phyloP scores from a whole-genome alignment of 30 jellyfish, hydroid and myxozoan genomes.

The Haliclystus octoradiatus region DNA sequence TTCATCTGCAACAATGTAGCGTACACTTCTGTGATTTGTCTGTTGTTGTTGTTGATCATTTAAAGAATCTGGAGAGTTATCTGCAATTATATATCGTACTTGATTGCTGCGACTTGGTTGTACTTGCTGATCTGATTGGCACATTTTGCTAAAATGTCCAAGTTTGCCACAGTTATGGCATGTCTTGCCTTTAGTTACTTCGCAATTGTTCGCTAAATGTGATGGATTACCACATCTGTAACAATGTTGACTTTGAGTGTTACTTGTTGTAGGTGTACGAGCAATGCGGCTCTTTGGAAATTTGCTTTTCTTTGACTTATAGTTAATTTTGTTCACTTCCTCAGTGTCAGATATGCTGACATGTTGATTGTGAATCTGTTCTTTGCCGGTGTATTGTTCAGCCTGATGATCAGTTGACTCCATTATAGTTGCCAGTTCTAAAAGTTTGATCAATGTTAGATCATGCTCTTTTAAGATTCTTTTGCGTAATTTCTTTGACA shows the following conservation, averaged over 20 bases:
- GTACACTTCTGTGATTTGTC: background rate
- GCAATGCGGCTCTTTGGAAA: too few relatives aligned
- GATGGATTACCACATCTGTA: conserved; percentile 13
- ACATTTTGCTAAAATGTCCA: conserved; percentile 25
- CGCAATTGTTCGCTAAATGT: conserved; percentile 25
- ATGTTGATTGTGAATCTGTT: background rate
- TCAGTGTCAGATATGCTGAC: background rate
- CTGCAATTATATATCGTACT: too few relatives aligned
- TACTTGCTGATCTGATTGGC: background rate
- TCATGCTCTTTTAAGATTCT: conserved; percentile 25
- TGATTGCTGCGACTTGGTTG: too few relatives aligned
- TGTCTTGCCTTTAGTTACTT: conserved; percentile 20
- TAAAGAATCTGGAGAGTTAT: too few relatives aligned
- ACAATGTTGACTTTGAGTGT: too few relatives aligned
- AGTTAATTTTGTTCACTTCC: background rate
- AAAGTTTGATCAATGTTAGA: conserved; percentile 9
- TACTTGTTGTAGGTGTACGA: too few relatives aligned
- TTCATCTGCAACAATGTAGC: background rate
- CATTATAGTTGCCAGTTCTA: conserved; percentile 7
- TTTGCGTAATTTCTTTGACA: conserved; percentile 25
- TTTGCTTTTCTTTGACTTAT: too few relatives aligned
- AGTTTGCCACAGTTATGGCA: conserved; percentile 28
- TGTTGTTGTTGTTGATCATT: background rate
- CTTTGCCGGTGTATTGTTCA: background rate
- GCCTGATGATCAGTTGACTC: conserved; percentile 30